These are phyloP conservation scores for Xerus inauris DNA, from an alignment of 2,113 vertebrate genomes.

Conservation along the genomic window DNA sequence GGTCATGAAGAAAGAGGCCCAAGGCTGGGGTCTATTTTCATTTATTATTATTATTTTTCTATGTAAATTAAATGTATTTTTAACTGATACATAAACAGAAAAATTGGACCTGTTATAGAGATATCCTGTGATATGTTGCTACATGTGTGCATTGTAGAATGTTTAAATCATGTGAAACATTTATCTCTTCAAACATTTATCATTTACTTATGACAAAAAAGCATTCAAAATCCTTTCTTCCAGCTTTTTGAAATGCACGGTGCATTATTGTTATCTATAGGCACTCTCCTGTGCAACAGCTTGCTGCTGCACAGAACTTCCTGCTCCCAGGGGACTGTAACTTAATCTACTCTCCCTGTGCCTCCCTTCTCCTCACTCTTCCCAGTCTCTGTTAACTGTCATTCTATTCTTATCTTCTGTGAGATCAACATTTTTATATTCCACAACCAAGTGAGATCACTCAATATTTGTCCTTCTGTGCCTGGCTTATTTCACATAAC, in stretches of 20 bases:
- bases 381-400: not conserved
- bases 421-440: not conserved
- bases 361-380: accelerated
- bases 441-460: not conserved
- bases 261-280: not conserved
- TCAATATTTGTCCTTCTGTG: not conserved
- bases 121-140: not conserved
- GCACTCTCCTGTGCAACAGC: not conserved
- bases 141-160: not conserved
- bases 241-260: not conserved
- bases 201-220: not conserved
- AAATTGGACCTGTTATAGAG: not conserved
- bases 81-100: not conserved
- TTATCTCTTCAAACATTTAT: not conserved
- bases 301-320: not conserved
- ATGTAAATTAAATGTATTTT: not conserved
- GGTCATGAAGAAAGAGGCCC: not conserved
- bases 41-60: not conserved
- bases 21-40: not conserved
- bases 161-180: not conserved
- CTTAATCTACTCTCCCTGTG: not conserved
- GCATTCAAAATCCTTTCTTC: not conserved
- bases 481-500: not conserved
- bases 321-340: not conserved
- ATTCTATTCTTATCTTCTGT: not conserved